Evolutionary conservation across 2,797 vertebrate species (phyloP).

Genomic region (Propithecus perrieri): DNA sequence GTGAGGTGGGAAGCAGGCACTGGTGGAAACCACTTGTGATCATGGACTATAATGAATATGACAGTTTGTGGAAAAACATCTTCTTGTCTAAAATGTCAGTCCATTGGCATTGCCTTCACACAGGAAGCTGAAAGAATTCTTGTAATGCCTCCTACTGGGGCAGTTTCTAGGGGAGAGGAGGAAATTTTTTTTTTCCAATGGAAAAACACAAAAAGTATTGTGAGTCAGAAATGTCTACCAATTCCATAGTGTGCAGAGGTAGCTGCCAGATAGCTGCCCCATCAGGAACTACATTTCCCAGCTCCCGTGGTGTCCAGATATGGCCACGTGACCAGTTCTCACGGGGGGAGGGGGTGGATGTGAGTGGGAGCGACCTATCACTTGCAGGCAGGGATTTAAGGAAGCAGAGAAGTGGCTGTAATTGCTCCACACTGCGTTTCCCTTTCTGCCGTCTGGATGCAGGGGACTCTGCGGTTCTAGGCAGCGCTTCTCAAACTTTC

Average conservation of each 20-base stretch:
- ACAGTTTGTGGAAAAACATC: not conserved
- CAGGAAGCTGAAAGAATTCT: not conserved
- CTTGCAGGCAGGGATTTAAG: not conserved
- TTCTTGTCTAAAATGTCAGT: not conserved
- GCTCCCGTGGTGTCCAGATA: not conserved
- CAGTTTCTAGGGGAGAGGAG: not conserved
- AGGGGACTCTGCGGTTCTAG: not conserved
- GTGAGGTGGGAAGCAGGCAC: not conserved
- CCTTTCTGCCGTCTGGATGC: not conserved
- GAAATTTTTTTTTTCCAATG: not conserved
- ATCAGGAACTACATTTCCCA: not conserved
- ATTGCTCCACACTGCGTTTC: too few species aligned
- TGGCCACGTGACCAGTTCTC: not conserved
- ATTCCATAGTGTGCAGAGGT: not conserved
- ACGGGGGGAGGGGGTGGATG: not conserved
- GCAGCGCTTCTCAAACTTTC: not conserved
- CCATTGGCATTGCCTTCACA: not conserved
- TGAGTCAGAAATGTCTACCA: not conserved
- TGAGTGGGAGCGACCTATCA: not conserved
- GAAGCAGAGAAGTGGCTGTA: not conserved
- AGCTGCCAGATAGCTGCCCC: not conserved
- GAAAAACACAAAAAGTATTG: not conserved
- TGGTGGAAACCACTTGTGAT: not conserved
- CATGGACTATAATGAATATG: not conserved
- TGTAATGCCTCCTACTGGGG: not conserved